These are phyloP conservation scores for Aricia agestis DNA, from an alignment of 1,140 invertebrate species.

Conservation along the genomic window DNA sequence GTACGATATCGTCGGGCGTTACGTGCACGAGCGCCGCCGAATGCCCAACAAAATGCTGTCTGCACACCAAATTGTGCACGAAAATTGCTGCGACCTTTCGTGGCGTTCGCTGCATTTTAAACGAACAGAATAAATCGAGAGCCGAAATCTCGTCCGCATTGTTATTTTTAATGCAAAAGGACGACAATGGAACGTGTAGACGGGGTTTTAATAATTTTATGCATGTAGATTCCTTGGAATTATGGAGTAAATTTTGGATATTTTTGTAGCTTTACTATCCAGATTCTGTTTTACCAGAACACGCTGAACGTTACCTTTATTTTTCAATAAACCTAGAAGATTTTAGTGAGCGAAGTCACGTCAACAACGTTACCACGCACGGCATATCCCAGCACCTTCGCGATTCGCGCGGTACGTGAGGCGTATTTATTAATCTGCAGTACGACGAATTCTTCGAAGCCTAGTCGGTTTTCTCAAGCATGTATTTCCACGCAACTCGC, in stretches of 20 bases:
- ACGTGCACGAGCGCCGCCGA: constrained; percentile 15
- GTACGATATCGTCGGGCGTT: constrained; percentile 4
- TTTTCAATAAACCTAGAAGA: neutral
- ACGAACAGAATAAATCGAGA: neutral
- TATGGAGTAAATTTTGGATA: neutral
- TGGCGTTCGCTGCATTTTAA: neutral
- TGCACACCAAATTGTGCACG: constrained; percentile 27
- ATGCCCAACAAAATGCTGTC: constrained; percentile 24
- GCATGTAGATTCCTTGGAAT: neutral
- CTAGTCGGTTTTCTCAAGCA: neutral
- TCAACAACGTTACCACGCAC: neutral
- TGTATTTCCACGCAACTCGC: neutral
- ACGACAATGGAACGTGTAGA: too few species aligned
- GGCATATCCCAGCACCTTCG: neutral
- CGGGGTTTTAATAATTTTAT: neutral
- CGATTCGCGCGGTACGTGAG: neutral
- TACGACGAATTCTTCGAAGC: neutral
- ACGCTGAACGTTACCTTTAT: neutral
- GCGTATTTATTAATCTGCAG: neutral
- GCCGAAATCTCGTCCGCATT: neutral
- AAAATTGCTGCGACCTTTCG: constrained; percentile 28
- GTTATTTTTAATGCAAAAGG: neutral
- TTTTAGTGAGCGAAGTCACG: neutral
- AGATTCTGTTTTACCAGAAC: neutral
- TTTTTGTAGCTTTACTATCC: neutral